These are phyloP conservation scores for Athene cunicularia DNA, from an alignment of 2,113 vertebrate species.

Conservation along the genomic window DNA sequence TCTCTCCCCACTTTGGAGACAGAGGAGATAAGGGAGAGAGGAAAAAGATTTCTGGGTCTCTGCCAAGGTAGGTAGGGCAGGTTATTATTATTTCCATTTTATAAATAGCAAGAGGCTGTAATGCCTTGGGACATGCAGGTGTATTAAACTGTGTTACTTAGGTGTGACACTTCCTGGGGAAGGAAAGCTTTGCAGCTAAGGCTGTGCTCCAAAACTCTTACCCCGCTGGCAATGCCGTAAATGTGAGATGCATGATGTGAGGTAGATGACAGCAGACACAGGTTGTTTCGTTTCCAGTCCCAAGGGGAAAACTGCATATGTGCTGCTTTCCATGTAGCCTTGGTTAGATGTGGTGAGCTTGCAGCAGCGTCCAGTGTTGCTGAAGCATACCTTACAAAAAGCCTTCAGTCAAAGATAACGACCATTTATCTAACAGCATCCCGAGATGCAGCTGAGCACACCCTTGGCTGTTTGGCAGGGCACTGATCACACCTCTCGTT, in stretches of 20 bases:
- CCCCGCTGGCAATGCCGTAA: background rate
- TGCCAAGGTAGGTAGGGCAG: background rate
- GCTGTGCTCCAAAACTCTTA: background rate
- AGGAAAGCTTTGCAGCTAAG: background rate
- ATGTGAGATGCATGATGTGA: background rate
- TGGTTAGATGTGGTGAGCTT: background rate
- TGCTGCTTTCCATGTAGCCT: background rate
- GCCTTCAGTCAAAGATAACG: background rate
- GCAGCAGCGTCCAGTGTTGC: background rate
- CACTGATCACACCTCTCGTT: background rate
- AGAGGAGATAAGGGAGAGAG: background rate
- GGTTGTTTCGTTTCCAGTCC: background rate
- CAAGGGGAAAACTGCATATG: background rate
- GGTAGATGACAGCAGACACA: accelerated
- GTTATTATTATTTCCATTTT: background rate
- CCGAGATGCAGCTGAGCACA: background rate
- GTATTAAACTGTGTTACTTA: background rate
- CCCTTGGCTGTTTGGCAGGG: background rate
- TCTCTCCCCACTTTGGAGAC: background rate
- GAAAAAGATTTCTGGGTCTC: background rate
- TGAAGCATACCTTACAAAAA: background rate
- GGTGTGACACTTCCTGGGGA: background rate
- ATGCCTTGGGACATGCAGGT: accelerated
- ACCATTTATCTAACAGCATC: background rate
- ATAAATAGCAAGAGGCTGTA: background rate